phyloP scores from a whole-genome alignment of 1,140 invertebrate genomes.

The Pristionchus pacificus region DNA sequence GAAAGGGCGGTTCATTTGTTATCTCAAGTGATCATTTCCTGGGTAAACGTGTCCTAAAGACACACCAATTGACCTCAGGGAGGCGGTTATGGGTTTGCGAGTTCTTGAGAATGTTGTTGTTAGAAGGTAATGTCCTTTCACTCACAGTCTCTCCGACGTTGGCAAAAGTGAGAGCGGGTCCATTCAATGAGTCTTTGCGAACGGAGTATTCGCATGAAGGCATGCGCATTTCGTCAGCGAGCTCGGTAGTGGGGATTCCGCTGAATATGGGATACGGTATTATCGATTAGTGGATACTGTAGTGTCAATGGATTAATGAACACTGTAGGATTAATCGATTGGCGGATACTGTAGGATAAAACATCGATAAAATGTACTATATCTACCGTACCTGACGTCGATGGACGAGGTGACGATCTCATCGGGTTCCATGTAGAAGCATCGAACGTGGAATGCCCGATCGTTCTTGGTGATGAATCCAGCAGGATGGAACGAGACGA shows the following conservation, averaged over 20 bases:
- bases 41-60: too few relatives aligned
- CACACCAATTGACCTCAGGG: too few relatives aligned
- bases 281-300: neutral
- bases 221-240: slow-evolving; percentile 52
- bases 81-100: too few relatives aligned
- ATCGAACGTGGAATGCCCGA: slow-evolving; percentile 49
- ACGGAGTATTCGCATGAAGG: slow-evolving; percentile 51
- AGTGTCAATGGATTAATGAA: neutral
- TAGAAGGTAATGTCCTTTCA: too few relatives aligned
- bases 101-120: too few relatives aligned
- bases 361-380: neutral
- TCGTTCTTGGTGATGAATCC: slow-evolving; percentile 57
- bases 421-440: slow-evolving; percentile 55
- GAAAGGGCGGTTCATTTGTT: too few relatives aligned
- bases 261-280: slow-evolving; percentile 34
- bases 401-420: slow-evolving; percentile 52
- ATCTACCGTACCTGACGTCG: slow-evolving; percentile 52
- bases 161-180: slow-evolving; percentile 44
- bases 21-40: too few relatives aligned
- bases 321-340: neutral
- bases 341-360: neutral
- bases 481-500: slow-evolving; percentile 52
- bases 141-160: slow-evolving; percentile 53
- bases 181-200: slow-evolving; percentile 35
- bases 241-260: slow-evolving; percentile 47